Percentiles rank a stretch among this genome's conserved stretches.
These are phyloP conservation scores for Podocnemis expansa DNA, from an alignment of 2,113 vertebrate species.

Conservation along the genomic window DNA sequence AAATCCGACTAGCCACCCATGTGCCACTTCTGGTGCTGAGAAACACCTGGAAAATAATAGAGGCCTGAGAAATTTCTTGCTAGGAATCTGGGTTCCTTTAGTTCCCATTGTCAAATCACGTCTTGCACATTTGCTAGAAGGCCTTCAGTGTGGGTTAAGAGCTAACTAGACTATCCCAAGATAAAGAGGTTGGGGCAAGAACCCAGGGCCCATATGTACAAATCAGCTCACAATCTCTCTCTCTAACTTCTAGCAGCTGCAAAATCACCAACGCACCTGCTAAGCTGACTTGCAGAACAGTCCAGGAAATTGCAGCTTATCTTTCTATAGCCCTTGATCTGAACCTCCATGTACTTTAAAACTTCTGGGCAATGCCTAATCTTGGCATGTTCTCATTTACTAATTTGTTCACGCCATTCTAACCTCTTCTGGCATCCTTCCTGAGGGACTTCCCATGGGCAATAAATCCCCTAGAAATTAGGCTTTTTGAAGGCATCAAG, in stretches of 20 bases:
- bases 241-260: background rate
- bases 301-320: background rate
- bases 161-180: background rate
- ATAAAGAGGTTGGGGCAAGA: background rate
- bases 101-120: background rate
- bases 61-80: background rate
- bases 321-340: background rate
- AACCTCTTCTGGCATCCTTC: background rate
- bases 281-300: background rate
- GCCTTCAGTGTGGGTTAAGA: background rate
- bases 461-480: background rate
- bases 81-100: background rate
- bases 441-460: background rate
- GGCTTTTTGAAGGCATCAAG: background rate
- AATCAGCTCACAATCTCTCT: background rate
- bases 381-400: background rate
- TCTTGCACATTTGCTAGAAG: background rate
- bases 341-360: background rate
- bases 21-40: conserved; percentile 83
- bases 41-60: conserved; percentile 78
- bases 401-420: background rate
- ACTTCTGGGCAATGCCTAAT: background rate
- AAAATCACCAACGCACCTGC: background rate
- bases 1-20: conserved; percentile 80
- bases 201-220: background rate